A percentile compares a stretch with the other conserved stretches of the same genome.
These are phyloP conservation scores for Octopus bimaculoides DNA, from an alignment of 1,140 invertebrate species.

Conservation along the genomic window DNA sequence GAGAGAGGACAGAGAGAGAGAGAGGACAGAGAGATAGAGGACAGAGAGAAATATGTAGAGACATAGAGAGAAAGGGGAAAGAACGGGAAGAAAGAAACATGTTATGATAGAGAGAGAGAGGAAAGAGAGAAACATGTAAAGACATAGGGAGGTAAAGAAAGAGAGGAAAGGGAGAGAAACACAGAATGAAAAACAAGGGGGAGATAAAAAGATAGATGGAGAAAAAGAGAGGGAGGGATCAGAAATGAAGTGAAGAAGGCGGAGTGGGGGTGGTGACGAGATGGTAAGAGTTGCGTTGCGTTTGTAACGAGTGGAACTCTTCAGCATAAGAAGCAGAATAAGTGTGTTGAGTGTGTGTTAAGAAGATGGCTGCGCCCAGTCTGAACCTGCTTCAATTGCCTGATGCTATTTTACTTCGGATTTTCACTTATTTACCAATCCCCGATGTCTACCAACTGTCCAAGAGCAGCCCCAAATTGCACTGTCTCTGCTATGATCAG, in stretches of 20 bases:
- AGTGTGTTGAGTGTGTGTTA: not conserved
- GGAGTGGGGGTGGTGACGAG: not conserved
- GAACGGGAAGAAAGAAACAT: too few species aligned
- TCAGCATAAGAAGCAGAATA: not conserved
- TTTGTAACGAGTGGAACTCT: not conserved
- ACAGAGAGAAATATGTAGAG: too few species aligned
- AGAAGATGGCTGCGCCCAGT: slow-evolving; percentile 9
- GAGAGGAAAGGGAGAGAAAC: not conserved
- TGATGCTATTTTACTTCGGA: not conserved
- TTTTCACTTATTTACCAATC: not conserved
- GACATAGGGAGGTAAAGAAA: not conserved
- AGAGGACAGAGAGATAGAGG: too few species aligned
- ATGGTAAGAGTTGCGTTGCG: not conserved
- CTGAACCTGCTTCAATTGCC: not conserved
- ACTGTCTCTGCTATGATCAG: slow-evolving; percentile 4
- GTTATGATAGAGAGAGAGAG: not conserved
- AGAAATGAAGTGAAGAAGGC: not conserved
- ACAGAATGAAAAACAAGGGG: not conserved
- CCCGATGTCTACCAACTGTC: not conserved
- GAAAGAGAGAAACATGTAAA: not conserved
- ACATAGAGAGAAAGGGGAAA: too few species aligned
- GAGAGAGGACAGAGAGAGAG: too few species aligned
- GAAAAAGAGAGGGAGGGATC: not conserved
- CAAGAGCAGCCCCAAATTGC: not conserved
- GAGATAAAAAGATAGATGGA: not conserved